phyloP scores from a whole-genome alignment of 2,113 vertebrate species.

The Neofelis nebulosa region DNA sequence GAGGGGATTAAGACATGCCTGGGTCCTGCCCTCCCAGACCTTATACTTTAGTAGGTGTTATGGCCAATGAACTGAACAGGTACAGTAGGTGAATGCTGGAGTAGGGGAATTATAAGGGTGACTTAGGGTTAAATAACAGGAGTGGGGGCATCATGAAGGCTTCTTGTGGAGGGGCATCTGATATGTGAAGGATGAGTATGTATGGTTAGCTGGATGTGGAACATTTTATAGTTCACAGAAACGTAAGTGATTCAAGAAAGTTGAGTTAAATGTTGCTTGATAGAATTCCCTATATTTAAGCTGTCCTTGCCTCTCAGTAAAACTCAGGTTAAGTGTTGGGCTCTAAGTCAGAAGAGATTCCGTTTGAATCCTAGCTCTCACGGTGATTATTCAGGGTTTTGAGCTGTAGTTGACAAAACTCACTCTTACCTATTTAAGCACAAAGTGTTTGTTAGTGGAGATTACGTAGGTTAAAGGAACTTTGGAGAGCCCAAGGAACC shows the following conservation, averaged over 20 bases:
- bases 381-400: background rate
- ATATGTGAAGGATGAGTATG: background rate
- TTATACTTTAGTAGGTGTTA: background rate
- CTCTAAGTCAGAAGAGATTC: background rate
- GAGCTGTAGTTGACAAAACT: background rate
- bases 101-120: background rate
- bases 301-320: background rate
- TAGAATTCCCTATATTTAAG: background rate
- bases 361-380: background rate
- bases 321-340: background rate
- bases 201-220: background rate
- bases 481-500: background rate
- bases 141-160: background rate
- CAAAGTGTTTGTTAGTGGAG: background rate
- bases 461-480: background rate
- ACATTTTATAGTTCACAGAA: background rate
- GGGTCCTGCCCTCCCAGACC: background rate
- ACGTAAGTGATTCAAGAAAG: background rate
- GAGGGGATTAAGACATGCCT: background rate
- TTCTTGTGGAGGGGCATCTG: background rate
- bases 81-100: background rate
- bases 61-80: background rate
- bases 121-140: background rate
- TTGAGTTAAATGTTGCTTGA: background rate
- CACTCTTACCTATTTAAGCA: background rate